Conservation (phyloP, 2,113 vertebrate species). For the Orycteropus afer region DNA sequence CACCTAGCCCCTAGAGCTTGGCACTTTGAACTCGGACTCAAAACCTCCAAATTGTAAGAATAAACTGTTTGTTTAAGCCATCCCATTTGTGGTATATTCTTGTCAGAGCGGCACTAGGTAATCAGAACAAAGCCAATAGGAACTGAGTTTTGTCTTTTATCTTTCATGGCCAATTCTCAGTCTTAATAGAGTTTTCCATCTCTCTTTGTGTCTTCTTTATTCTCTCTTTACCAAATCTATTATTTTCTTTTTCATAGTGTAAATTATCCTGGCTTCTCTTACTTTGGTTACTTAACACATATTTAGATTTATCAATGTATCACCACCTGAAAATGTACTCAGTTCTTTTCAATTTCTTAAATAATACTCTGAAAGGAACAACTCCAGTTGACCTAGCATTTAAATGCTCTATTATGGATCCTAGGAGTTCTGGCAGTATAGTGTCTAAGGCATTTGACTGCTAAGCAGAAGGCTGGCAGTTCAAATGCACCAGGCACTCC, state of each 20-base stretch:
- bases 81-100: no score
- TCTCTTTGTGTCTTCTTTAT: not conserved
- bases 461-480: no score
- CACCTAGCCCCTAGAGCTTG: no score
- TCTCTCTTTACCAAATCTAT: not conserved
- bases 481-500: no score
- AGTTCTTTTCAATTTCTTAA: not conserved
- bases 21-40: no score
- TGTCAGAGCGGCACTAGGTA: no score
- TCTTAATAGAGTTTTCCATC: not conserved
- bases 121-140: no score
- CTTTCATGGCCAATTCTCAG: not conserved
- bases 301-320: not conserved
- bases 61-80: no score
- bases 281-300: not conserved
- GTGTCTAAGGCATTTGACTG: no score
- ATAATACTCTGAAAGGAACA: not conserved
- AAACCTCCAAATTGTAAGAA: no score
- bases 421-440: no score
- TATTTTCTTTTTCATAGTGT: not conserved
- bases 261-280: not conserved
- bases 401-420: not conserved
- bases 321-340: not conserved
- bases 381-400: not conserved
- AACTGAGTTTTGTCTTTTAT: not conserved